Percentiles rank a stretch among this genome's conserved stretches.
phyloP scores from a whole-genome alignment of 1,140 invertebrate genomes.

The Drosophila saltans region DNA sequence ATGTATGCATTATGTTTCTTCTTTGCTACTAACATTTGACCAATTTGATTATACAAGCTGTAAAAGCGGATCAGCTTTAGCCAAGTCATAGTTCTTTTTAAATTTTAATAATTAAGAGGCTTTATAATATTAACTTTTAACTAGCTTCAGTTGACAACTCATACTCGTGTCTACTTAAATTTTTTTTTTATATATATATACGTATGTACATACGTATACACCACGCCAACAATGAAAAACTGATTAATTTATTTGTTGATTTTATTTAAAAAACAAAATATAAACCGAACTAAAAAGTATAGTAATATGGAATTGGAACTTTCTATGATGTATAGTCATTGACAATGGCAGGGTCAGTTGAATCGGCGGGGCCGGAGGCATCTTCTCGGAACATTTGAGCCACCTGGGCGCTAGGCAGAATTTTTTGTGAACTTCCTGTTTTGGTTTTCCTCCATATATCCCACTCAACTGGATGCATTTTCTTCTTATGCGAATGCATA shows the following conservation, averaged over 20 bases:
- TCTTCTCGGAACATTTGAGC: constrained; percentile 72
- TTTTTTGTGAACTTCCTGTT: constrained; percentile 70
- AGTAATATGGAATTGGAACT: constrained; percentile 1
- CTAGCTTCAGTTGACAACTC: too few species aligned
- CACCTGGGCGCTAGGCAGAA: constrained; percentile 69
- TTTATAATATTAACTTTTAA: too few species aligned
- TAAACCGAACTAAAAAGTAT: background rate
- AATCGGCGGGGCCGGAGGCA: constrained; percentile 37
- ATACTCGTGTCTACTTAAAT: too few species aligned
- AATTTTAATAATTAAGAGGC: too few species aligned
- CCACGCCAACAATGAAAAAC: too few species aligned
- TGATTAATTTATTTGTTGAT: background rate
- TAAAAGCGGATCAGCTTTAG: too few species aligned
- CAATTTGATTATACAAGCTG: too few species aligned
- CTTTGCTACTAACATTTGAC: too few species aligned
- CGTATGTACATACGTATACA: too few species aligned
- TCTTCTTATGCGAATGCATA: constrained; percentile 82
- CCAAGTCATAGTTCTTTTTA: too few species aligned
- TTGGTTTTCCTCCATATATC: constrained; percentile 78
- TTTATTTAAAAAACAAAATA: constrained; percentile 3
- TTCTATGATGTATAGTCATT: constrained; percentile 55
- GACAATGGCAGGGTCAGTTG: constrained; percentile 53
- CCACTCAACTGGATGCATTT: constrained; percentile 79
- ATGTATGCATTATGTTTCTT: too few species aligned
- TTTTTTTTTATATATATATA: too few species aligned